Conservation (phyloP, 2,888 invertebrate genomes). For the Rhagonycha lutea region DNA sequence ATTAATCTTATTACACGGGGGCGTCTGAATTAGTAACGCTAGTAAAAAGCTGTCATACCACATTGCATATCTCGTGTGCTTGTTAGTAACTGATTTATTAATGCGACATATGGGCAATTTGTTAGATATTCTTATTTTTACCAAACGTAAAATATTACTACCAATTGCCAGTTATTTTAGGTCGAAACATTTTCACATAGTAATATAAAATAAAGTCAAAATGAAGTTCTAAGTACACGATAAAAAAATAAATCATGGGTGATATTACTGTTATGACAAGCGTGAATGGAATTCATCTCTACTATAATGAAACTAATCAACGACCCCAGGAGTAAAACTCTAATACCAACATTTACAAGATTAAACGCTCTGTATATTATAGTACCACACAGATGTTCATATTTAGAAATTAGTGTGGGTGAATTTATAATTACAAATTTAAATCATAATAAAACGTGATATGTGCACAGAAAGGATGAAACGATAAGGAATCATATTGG, state of each 20-base stretch:
- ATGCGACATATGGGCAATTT: conserved; percentile 43
- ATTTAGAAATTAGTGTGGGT: conserved; percentile 42
- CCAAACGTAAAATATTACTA: neutral
- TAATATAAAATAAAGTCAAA: neutral
- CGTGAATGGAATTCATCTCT: conserved; percentile 45
- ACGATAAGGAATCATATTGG: no score
- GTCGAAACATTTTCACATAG: neutral
- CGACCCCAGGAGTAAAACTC: conserved; percentile 28
- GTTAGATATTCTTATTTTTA: conserved; percentile 39
- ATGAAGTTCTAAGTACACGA: neutral
- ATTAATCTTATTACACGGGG: conserved; percentile 34
- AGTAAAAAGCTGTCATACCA: conserved; percentile 31
- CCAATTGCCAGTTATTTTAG: neutral
- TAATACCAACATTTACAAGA: conserved; percentile 35
- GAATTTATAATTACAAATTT: conserved; percentile 20
- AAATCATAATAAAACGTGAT: neutral
- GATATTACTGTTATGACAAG: conserved; percentile 45
- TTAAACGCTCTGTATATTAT: conserved; percentile 29
- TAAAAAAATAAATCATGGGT: conserved; percentile 34
- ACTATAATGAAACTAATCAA: conserved; percentile 40
- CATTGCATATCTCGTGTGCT: conserved; percentile 31
- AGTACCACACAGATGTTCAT: conserved; percentile 49
- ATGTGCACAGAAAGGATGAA: neutral
- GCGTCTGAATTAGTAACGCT: conserved; percentile 32
- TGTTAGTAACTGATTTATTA: conserved; percentile 37